Evolutionary conservation across 1,140 invertebrate genomes (phyloP), one percentile per base, ranked within the genome.

Genomic region (Pentalonia nigronervosa): DNA sequence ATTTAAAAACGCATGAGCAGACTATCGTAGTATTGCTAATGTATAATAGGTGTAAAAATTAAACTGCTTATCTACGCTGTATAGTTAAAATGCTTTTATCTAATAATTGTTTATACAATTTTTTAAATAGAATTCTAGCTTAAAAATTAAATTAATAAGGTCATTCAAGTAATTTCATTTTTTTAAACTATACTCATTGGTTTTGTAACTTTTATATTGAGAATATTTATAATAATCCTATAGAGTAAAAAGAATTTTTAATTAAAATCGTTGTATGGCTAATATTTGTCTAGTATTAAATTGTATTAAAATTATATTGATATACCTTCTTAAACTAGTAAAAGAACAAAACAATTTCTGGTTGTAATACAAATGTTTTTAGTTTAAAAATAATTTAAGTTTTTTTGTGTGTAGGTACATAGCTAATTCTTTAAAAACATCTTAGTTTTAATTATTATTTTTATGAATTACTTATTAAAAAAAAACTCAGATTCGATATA

Each of bases 381-480:
- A n/a, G n/a, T 76, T 76, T 76, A n/a, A 76, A 76, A 76, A n/a
- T 4, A n/a, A 76, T n/a, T 3, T n/a, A 76, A n/a, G 30, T 76
- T 76, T n/a, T 25, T 76, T 76, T 76, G 30, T 53, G 20, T 53
- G 21, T 76, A n/a, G 30, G 4, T 7, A n/a, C n/a, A 76, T n/a
- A 14, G n/a, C n/a, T 14, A 76, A 76, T 76, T 76, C n/a, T n/a
- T 67, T n/a, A 76, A 76, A n/a, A 6, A 76, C 14, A n/a, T 76
- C 14, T 76, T 17, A 76, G 60, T n/a, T 76, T 76, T 76, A 76
- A 76, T 76, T 76, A 76, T n/a, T 76, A 76, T 76, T 76, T 76
- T 76, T 76, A 17, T 14, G n/a, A n/a, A 76, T 76, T 76, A 30
- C n/a, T n/a, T 14, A 14, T 76, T 67, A 67, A 67, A 76, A 76